phyloP scores from a whole-genome alignment of 2,113 vertebrate species.

The Cercocebus atys region DNA sequence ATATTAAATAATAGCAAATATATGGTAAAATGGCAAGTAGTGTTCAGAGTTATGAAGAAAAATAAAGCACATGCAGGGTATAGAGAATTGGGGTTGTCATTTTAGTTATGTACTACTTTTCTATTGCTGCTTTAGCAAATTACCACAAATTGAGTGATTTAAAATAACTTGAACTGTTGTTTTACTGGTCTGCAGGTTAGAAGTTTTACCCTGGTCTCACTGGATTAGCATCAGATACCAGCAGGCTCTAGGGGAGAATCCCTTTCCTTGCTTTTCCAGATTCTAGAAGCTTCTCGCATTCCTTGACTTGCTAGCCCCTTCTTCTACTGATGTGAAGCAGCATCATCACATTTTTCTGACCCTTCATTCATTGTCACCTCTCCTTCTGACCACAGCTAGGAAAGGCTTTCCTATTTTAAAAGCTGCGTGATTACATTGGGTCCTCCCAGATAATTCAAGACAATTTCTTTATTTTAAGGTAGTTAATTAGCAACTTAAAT shows the following conservation, averaged over 20 bases:
- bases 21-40: neutral
- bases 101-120: neutral
- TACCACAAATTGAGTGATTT: neutral
- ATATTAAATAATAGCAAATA: neutral
- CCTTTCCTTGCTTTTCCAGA: neutral
- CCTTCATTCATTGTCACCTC: neutral
- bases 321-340: neutral
- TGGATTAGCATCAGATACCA: neutral
- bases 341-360: neutral
- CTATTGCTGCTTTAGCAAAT: conserved; percentile 22
- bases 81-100: neutral
- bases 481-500: conserved; percentile 10
- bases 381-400: neutral
- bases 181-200: neutral
- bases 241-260: neutral
- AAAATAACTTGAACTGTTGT: conserved; percentile 13
- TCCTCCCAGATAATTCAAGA: neutral
- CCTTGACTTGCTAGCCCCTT: neutral
- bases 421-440: neutral
- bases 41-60: neutral
- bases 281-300: neutral
- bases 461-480: conserved; percentile 5
- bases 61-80: neutral
- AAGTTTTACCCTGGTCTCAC: neutral
- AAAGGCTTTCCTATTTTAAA: neutral